Evolutionary conservation across 2,113 vertebrate genomes (phyloP).

Genomic region (Zapus hudsonius): DNA sequence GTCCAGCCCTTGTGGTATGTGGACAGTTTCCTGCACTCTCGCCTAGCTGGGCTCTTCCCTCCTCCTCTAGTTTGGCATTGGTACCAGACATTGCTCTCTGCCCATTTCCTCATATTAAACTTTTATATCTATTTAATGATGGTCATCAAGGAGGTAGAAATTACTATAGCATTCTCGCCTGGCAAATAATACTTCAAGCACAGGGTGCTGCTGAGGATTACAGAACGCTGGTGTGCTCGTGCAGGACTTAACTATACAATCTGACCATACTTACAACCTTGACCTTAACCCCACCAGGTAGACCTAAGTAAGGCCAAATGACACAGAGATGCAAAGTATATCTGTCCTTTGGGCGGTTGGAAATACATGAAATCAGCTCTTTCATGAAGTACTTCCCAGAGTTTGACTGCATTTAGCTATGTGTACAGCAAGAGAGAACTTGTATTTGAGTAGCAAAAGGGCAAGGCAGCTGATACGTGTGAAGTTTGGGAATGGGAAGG

Average conservation of each 20-base stretch:
- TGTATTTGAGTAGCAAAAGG: not conserved
- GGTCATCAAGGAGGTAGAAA: not conserved
- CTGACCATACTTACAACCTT: not conserved
- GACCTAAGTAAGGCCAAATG: not conserved
- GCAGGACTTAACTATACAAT: not conserved
- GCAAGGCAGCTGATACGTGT: not conserved
- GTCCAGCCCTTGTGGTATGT: too few species aligned
- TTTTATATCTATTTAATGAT: not conserved
- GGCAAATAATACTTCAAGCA: not conserved
- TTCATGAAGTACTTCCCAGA: not conserved
- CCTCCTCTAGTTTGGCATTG: not conserved
- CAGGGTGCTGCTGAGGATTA: not conserved
- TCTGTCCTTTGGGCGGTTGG: not conserved
- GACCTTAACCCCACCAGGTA: accelerated
- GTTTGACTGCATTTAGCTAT: not conserved
- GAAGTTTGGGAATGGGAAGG: not conserved
- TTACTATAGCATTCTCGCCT: not conserved
- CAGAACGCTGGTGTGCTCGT: not conserved
- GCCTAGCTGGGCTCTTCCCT: not conserved
- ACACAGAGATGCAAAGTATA: not conserved
- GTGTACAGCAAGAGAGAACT: not conserved
- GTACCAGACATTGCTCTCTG: not conserved
- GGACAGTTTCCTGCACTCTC: not conserved
- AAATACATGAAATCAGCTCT: not conserved
- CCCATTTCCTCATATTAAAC: not conserved